These are phyloP conservation scores for Apostichopus leukothele DNA, from an alignment of 53 echinoderm and acorn worm genomes.

Conservation along the genomic window DNA sequence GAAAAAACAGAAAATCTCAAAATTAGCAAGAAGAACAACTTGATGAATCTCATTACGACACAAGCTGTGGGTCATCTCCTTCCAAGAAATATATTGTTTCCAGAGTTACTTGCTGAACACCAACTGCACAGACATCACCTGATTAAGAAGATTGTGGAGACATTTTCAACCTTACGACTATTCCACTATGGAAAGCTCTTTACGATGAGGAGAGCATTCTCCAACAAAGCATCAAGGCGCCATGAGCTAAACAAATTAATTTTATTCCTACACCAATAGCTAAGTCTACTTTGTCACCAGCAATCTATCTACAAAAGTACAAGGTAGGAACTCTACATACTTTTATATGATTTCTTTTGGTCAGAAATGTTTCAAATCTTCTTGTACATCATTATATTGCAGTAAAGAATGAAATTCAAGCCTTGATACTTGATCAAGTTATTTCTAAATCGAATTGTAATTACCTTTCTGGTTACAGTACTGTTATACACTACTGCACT, in stretches of 20 bases:
- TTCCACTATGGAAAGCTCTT: neutral
- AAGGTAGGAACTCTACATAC: too few species aligned
- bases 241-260: neutral
- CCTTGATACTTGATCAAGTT: too few species aligned
- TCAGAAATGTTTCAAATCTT: too few species aligned
- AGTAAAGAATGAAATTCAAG: too few species aligned
- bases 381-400: too few species aligned
- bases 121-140: neutral
- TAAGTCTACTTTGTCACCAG: too few species aligned
- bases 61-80: neutral
- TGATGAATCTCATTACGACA: neutral
- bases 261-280: neutral
- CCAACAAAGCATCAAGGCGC: neutral
- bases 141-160: slow-evolving; percentile 1
- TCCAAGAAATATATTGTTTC: neutral
- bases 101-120: slow-evolving; percentile 4
- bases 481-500: too few species aligned
- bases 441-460: too few species aligned
- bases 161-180: neutral
- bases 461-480: too few species aligned
- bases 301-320: too few species aligned
- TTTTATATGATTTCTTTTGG: too few species aligned
- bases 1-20: slow-evolving; percentile 9
- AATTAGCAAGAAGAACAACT: neutral
- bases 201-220: neutral